Evolutionary conservation across 2,113 vertebrate genomes (phyloP).

Genomic region (Apodemus speciosus): DNA sequence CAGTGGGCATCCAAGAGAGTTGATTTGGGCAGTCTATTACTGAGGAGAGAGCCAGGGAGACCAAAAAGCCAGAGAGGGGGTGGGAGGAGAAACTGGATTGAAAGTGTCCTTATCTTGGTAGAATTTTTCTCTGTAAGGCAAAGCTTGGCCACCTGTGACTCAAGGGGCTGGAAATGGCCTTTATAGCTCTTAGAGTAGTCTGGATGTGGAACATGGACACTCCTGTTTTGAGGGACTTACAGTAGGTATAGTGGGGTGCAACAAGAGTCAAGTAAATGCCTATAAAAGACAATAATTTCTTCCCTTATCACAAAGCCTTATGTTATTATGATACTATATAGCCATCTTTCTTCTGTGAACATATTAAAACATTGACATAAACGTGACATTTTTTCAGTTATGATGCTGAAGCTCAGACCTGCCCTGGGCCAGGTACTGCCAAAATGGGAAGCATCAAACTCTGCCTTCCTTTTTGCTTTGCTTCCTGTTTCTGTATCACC

Average conservation of each 20-base stretch:
- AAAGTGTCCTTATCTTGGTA: no score
- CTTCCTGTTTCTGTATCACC: neutral
- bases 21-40: no score
- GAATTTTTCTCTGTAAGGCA: neutral
- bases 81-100: no score
- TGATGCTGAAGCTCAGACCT: neutral
- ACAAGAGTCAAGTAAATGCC: neutral
- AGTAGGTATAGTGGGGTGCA: neutral
- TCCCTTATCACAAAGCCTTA: neutral
- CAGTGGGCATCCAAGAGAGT: no score
- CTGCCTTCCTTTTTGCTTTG: neutral
- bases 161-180: neutral
- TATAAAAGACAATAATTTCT: neutral
- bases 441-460: neutral
- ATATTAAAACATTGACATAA: neutral
- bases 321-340: neutral
- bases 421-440: neutral
- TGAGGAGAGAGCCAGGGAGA: no score
- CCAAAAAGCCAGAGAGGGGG: no score
- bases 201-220: neutral
- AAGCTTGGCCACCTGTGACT: neutral
- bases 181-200: neutral
- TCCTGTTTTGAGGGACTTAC: neutral
- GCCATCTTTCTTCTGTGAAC: neutral
- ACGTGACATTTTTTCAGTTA: neutral